Base-by-base conservation (phyloP, 23 tunicate species). In the Clavelina lepadiformis region DNA sequence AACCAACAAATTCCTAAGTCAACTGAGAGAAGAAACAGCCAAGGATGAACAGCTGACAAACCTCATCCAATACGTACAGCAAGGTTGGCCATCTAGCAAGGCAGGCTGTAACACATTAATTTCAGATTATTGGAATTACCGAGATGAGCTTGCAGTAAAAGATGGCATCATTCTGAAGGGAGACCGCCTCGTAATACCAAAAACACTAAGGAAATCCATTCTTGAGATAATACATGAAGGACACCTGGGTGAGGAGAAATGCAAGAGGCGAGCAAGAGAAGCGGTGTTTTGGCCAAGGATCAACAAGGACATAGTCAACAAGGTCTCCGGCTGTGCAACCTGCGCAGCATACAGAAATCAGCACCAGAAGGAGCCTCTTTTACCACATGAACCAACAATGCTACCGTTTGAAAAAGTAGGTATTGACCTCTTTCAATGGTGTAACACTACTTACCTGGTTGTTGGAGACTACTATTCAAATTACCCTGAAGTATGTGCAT, bases 91-190 rank as follows among this genome's bases (percentile, higher is more conserved):
- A 31, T 28, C 31, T 7, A 3, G n/a, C 29, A 31, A 69, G 23
- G 5, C 38, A 3, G 46, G 53, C 3, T 15, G 52, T 8, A 4
- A 25, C n/a, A 33, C 25, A 4, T 15, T 32, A 3, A 35, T 69
- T 32, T 52, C 52, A 29, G 47, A 62, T 11, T 54, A 49, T 47
- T n/a, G n/a, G n/a, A n/a, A n/a, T n/a, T n/a, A n/a, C n/a, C n/a
- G 72, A 5, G 72, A 66, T 36, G 47, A 56, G 3, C 35, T 66
- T 8, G 27, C 7, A 19, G 38, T n/a, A 31, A 50, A 53, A 4
- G 31, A 69, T 33, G 75, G 26, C 33, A 3, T 69, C 11, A 54
- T 69, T 31, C 28, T 69, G 61, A 69, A 69, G 33, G 75, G 75
- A 4, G 75, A 69, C 30, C 62, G 75, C n/a, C 33, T 69, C 53